Base-by-base conservation (phyloP, 1,140 invertebrate genomes). In the Drosophila carrolli region DNA sequence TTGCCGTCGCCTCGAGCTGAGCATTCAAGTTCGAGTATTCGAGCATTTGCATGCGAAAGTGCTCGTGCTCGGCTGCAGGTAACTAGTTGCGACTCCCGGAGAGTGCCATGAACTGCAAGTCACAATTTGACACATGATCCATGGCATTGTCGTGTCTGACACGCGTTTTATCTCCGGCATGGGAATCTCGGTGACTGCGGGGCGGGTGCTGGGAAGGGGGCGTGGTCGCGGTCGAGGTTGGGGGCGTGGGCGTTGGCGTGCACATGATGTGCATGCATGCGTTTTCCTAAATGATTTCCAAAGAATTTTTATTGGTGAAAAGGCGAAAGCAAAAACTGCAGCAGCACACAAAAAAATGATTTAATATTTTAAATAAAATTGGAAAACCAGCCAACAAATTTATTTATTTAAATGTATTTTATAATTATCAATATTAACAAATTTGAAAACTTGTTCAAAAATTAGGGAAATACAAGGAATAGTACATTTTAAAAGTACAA, bases 111-210 rank as follows among this genome's bases (percentile, higher is more conserved):
- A 77, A 77, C 74, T 77, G 75, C 72, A 88, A 88, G 75, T 86
- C 84, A 88, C 83, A 88, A 86, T 86, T 86, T 86, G 83, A 86
- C 83, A 86, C 83, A 86, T 86, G 83, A 89, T 88, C 83, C 83
- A 86, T 88, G 72, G 75, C 83, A 79, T 66, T 88, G 82, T 86
- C 82, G 82, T 86, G 82, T 86, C 82, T 76, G 83, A 86, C 83
- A 86, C 82, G 82, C 83, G 82, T 88, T 83, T 88, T 86, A 86
- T 86, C 83, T 86, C 68, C 75, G 62, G 60, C 59, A 57, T 43
- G 71, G 71, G 43, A 81, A 66, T 76, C 50, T 60, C 16, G 19
- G 51, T 27, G 19, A 56, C 16, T 23, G 54, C n/a, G 41, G n/a
- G 23, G 32, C 16, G 23, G 27, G 9, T 44, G 13, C 5, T 11